Conservation (phyloP, 1,140 invertebrate genomes). For the Andricus grossulariae region DNA sequence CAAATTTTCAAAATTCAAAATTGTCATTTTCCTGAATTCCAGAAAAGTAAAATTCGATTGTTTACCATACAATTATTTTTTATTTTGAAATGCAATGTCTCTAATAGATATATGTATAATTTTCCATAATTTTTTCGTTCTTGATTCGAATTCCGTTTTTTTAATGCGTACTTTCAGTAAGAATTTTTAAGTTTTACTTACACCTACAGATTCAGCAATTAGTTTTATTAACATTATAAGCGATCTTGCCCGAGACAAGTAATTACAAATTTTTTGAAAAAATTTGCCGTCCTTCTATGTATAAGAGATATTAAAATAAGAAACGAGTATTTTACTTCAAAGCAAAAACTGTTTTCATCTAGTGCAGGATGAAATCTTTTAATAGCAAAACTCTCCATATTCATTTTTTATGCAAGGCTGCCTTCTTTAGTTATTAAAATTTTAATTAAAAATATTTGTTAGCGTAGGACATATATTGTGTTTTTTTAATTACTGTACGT, state of each 20-base stretch:
- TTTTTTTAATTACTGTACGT: slow-evolving; percentile 11
- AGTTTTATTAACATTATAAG: not conserved
- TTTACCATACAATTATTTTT: no score
- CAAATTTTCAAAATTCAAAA: no score
- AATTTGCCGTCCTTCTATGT: not conserved
- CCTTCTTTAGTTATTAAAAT: slow-evolving; percentile 1
- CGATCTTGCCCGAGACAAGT: not conserved
- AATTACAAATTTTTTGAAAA: not conserved
- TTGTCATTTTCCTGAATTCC: no score
- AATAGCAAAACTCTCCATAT: slow-evolving; percentile 18
- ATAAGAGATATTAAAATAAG: slow-evolving; percentile 24
- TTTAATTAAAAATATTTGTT: slow-evolving; percentile 21
- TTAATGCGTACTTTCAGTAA: no score
- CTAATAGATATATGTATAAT: no score
- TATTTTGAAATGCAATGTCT: no score
- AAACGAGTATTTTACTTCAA: slow-evolving; percentile 16
- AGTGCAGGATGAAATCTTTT: slow-evolving; percentile 13
- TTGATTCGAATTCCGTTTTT: no score
- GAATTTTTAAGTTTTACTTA: no score
- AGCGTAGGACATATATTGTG: not conserved
- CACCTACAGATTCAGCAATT: no score
- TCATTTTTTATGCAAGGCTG: not conserved
- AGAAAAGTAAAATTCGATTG: no score
- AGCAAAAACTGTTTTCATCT: slow-evolving; percentile 23
- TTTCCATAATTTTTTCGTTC: no score